Percentiles rank a stretch among this genome's conserved stretches.
phyloP scores from a whole-genome alignment of 2,888 invertebrate genomes.

The Penaeus monodon region DNA sequence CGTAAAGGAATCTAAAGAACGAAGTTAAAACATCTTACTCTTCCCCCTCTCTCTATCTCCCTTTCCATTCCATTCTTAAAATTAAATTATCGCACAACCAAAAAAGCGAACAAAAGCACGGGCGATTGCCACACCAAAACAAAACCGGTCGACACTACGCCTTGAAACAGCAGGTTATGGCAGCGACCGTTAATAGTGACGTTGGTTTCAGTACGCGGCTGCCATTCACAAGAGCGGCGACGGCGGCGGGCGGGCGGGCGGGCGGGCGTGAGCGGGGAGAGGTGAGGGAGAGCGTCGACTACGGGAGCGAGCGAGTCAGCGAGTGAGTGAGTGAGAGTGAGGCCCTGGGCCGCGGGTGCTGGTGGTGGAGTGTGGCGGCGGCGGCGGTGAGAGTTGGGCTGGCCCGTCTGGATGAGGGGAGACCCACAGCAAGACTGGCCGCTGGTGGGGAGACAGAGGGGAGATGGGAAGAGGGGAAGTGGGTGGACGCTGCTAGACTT shows the following conservation, averaged over 20 bases:
- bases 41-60: too few relatives aligned
- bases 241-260: neutral
- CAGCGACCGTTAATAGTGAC: neutral
- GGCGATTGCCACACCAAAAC: neutral
- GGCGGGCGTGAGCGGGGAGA: neutral
- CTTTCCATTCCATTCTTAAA: too few relatives aligned
- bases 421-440: conserved; percentile 13
- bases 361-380: neutral
- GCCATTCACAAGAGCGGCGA: neutral
- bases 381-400: neutral
- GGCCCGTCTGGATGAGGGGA: conserved; percentile 7
- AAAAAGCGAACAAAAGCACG: too few relatives aligned
- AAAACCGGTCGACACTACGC: conserved; percentile 17
- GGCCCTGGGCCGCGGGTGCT: neutral
- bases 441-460: conserved; percentile 1
- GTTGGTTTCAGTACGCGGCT: neutral
- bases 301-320: neutral
- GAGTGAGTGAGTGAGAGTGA: neutral
- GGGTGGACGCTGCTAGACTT: neutral
- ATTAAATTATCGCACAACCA: too few relatives aligned
- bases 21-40: too few relatives aligned
- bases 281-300: neutral
- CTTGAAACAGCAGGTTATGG: neutral
- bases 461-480: neutral
- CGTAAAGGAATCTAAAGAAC: too few relatives aligned